Base-by-base conservation (phyloP, 2,888 invertebrate genomes). In the Plemyria rubiginata region DNA sequence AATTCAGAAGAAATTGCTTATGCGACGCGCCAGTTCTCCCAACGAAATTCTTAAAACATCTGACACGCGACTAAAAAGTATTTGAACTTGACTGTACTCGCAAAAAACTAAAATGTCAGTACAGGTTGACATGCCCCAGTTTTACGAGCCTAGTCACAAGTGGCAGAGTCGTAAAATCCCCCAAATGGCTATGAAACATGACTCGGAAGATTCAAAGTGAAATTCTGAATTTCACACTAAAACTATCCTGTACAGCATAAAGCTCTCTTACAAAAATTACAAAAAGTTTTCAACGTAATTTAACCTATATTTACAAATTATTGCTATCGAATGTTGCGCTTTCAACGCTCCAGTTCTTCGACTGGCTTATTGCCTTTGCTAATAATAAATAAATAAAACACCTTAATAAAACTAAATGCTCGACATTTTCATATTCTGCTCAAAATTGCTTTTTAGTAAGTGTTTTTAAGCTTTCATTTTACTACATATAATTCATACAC, bases 241-340 rank as follows among this genome's bases (percentile, higher is more conserved):
- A 75, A 74, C 82, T 87, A 86, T 75, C 71, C 82, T 90, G 84
- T 90, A 90, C 88, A 91, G 88, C 87, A 86, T 89, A 92, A 91
- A 91, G 91, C 91, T 92, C 90, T 91, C 87, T 91, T 90, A 90
- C 88, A 88, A 75, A 88, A 88, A 90, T 85, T 90, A 90, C 86
- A 89, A 88, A 88, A 88, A 81, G 77, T 86, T 64, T 76, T 87
- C 85, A 90, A 90, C 89, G 80, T 89, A 88, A 90, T 89, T 92
- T 90, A 90, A 82, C 84, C 92, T 92, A 92, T 92, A 91, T 92
- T 73, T 91, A 92, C 92, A 92, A 45, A 79, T 89, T 92, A 92
- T 92, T 92, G 91, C 92, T 92, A 92, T 91, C 80, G 80, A 88
- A 85, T 86, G 74, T 84, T 82, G 92, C 92, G 92, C 90, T 92